phyloP scores from a whole-genome alignment of 2,113 vertebrate species.

The Tetrax tetrax region DNA sequence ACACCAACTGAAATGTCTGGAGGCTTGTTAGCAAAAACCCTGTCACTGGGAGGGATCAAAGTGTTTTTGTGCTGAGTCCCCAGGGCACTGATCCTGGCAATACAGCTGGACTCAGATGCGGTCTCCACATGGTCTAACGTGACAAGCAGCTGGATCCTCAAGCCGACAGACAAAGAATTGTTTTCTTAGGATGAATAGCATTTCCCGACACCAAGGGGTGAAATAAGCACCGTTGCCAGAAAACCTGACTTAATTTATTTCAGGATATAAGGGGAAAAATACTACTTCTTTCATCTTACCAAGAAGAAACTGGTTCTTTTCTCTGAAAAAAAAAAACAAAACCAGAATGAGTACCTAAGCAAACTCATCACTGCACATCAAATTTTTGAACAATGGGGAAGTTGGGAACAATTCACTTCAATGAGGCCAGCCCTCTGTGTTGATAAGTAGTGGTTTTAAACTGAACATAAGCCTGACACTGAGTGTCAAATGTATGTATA shows the following conservation, averaged over 20 bases:
- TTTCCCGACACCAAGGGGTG: conserved; percentile 37
- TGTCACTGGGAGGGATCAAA: conserved; percentile 76
- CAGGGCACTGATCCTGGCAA: conserved; percentile 68
- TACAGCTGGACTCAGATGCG: conserved; percentile 69
- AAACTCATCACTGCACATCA: not conserved
- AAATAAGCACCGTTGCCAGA: not conserved
- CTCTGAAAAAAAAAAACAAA: too few species aligned
- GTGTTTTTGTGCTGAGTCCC: conserved; percentile 69
- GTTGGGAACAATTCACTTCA: not conserved
- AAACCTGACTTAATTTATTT: not conserved
- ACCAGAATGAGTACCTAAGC: not conserved
- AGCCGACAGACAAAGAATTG: conserved; percentile 46
- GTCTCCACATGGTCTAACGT: conserved; percentile 63
- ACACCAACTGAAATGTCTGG: conserved; percentile 77
- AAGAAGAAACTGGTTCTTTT: not conserved
- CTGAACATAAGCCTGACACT: not conserved
- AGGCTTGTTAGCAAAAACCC: conserved; percentile 80
- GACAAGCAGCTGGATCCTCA: conserved; percentile 73
- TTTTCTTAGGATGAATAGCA: conserved; percentile 45
- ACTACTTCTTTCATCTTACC: not conserved
- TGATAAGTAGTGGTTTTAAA: not conserved
- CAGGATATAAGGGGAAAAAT: not conserved
- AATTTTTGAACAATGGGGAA: not conserved
- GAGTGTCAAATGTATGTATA: not conserved
- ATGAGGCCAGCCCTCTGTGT: not conserved